phyloP scores from a whole-genome alignment of 2,888 invertebrate species.

The Tiliacea aurago region DNA sequence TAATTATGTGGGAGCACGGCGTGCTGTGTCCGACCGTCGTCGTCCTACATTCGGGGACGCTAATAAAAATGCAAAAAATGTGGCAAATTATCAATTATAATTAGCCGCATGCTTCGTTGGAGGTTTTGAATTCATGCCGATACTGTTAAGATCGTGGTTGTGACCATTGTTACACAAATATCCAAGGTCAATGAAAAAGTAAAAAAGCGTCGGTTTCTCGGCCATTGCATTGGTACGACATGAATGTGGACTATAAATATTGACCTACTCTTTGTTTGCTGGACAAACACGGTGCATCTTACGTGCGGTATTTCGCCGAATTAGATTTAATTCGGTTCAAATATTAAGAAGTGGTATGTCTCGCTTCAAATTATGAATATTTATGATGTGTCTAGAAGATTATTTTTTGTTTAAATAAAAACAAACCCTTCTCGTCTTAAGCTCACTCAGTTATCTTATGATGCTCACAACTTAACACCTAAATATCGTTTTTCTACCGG shows the following conservation, averaged over 20 bases:
- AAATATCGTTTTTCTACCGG: conserved; percentile 83
- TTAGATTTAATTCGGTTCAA: conserved; percentile 50
- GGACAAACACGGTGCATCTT: conserved; percentile 58
- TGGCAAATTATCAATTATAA: conserved; percentile 87
- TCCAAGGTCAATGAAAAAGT: conserved; percentile 55
- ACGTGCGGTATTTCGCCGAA: conserved; percentile 53
- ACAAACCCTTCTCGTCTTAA: conserved; percentile 38
- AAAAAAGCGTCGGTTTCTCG: conserved; percentile 50
- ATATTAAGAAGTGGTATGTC: conserved; percentile 36
- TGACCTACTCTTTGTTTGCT: conserved; percentile 59
- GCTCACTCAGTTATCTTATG: conserved; percentile 69
- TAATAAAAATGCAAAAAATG: conserved; percentile 88
- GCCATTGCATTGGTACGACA: conserved; percentile 47
- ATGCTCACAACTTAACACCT: conserved; percentile 82
- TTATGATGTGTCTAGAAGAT: conserved; percentile 37
- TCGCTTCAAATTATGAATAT: conserved; percentile 35
- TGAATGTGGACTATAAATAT: conserved; percentile 68
- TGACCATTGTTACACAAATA: conserved; percentile 46
- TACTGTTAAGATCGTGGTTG: conserved; percentile 38
- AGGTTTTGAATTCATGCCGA: conserved; percentile 55
- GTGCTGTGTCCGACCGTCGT: conserved; percentile 78
- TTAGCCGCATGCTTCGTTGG: conserved; percentile 75
- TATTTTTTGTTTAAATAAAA: conserved; percentile 51
- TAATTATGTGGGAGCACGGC: conserved; percentile 89
- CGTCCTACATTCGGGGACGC: conserved; percentile 84